Conservation (phyloP, 2,113 vertebrate genomes). For the Melanerpes aurifrons region DNA sequence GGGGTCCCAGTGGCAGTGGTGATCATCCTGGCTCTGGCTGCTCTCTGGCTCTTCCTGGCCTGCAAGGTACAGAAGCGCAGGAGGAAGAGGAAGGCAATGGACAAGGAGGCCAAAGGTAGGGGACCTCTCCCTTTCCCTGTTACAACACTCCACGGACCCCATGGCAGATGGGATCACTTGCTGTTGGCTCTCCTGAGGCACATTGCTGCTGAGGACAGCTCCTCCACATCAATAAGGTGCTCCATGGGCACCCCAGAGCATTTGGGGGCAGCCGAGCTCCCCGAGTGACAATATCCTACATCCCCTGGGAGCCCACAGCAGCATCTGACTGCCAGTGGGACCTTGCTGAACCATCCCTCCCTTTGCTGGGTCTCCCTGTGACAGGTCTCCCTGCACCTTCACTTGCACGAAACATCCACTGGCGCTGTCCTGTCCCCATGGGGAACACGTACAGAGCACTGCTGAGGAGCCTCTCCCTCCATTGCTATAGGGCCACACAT, state of each 20-base stretch:
- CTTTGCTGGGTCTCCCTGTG: neutral
- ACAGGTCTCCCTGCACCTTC: neutral
- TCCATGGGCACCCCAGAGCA: neutral
- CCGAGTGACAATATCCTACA: neutral
- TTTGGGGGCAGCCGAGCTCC: neutral
- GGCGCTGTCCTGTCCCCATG: neutral
- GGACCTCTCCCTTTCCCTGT: neutral
- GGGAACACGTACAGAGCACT: rapidly evolving
- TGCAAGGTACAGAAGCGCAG: slow-evolving; percentile 1
- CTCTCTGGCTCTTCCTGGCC: slow-evolving; percentile 21
- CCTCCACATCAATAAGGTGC: neutral
- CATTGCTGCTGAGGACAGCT: neutral
- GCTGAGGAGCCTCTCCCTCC: neutral
- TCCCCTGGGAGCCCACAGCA: neutral
- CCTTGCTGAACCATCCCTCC: neutral
- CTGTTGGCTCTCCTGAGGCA: neutral
- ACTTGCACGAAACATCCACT: neutral
- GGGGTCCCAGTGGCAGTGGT: neutral
- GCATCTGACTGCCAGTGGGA: neutral
- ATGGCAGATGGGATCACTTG: neutral
- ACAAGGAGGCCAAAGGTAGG: slow-evolving; percentile 52
- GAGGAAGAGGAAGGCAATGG: neutral
- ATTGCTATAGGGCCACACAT: neutral
- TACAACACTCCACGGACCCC: neutral
- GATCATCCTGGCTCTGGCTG: neutral